These are phyloP conservation scores for Muraenolepis orangiensis DNA, from an alignment of 2,797 vertebrate species.

Conservation along the genomic window DNA sequence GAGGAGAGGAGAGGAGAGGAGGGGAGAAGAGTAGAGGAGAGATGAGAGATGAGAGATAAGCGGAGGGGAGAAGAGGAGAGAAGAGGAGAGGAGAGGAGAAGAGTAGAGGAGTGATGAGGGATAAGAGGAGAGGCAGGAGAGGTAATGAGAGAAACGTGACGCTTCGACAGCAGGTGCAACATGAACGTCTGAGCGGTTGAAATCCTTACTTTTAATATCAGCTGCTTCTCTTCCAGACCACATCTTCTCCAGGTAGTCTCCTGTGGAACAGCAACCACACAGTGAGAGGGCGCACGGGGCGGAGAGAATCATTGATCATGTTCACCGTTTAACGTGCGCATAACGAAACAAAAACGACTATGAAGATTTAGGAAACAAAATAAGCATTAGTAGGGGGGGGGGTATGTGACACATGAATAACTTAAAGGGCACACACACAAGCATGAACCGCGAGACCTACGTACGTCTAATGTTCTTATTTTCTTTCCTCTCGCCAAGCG, in stretches of 20 bases:
- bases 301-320: background rate
- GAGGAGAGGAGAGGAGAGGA: background rate
- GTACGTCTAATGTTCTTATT: too few relatives aligned
- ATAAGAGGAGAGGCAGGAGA: too few relatives aligned
- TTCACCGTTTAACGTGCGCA: too few relatives aligned
- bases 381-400: too few relatives aligned
- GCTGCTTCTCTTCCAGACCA: constrained; percentile 73
- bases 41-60: background rate
- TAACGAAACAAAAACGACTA: too few relatives aligned
- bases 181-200: background rate
- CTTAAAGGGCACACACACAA: too few relatives aligned
- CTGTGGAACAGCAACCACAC: constrained; percentile 64
- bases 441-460: too few relatives aligned
- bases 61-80: background rate
- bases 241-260: constrained; percentile 79
- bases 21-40: background rate
- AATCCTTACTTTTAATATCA: constrained; percentile 76
- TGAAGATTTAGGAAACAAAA: too few relatives aligned
- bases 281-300: background rate
- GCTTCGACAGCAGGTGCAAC: background rate
- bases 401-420: too few relatives aligned
- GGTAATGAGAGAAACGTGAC: too few relatives aligned
- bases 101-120: background rate
- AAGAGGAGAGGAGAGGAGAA: background rate
- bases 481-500: too few relatives aligned